Evolutionary conservation across 1,140 invertebrate genomes (phyloP), one percentile per base, ranked within the genome.

Genomic region (Pogonognathellus flavescens): DNA sequence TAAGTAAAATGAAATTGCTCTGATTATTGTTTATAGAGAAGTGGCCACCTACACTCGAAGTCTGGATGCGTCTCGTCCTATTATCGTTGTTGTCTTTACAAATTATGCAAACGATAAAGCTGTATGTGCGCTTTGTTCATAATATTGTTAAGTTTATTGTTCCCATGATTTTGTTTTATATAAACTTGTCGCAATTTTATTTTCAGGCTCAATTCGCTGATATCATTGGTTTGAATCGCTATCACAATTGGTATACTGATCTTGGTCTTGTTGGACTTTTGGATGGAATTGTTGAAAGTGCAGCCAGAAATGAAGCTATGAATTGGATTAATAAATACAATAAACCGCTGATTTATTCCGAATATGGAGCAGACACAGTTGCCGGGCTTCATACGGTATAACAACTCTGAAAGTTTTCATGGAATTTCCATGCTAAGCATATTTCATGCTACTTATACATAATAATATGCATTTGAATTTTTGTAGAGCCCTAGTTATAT

Each of bases 281-380:
- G 11, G 80, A 81, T 31, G 80, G 80, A n/a, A 16, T 22, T 5
- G 93, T 93, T 89, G 60, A 85, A 84, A 25, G 91, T 92, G 31
- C 84, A 25, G 41, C 87, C 1, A 62, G 80, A 18, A 52, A 76
- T 49, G 88, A 88, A 20, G 55, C 62, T 14, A 7, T 83, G 6
- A 88, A 90, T 11, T 94, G 92, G 92, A 88, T 91, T 55, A 89
- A 91, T 5, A 90, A 89, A 53, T 92, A 90, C 88, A 89, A 91
- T 6, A 93, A 92, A 88, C 93, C 93, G 5, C 89, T 94, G 20
- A 92, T 94, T 80, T 89, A 94, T 1, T 92, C 92, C 41, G 93
- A 94, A 89, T 94, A 94, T 90, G 93, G 93, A 13, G 93, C 93
- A 9, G 93, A 94, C 84, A 92, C 93, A 9, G 88, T 94, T 14